phyloP scores from a whole-genome alignment of 2,113 vertebrate genomes.

The Amblyopsis rosae region DNA sequence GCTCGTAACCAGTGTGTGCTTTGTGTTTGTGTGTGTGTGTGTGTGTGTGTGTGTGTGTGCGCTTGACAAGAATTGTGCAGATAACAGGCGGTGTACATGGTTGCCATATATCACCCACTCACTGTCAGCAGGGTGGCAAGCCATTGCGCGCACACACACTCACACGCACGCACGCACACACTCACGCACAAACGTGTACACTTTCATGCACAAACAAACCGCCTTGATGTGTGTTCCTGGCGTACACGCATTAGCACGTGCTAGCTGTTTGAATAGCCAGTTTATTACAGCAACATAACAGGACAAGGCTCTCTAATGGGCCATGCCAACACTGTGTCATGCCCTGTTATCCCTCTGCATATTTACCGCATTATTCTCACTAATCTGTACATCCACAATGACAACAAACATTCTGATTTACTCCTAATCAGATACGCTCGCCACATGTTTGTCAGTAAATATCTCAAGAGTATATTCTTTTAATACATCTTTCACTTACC shows the following conservation, averaged over 20 bases:
- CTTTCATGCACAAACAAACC: slow-evolving; percentile 11
- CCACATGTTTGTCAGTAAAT: slow-evolving; percentile 18
- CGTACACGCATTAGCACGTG: slow-evolving; percentile 36
- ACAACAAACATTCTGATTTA: slow-evolving; percentile 34
- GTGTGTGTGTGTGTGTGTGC: slow-evolving; percentile 40
- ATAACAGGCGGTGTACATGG: slow-evolving; percentile 66
- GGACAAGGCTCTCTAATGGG: slow-evolving; percentile 55
- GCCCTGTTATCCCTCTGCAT: slow-evolving; percentile 19
- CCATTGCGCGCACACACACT: slow-evolving; percentile 34
- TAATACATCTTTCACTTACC: neutral
- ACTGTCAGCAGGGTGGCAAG: slow-evolving; percentile 65
- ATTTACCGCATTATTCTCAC: slow-evolving; percentile 1
- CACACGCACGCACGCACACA: slow-evolving; percentile 7
- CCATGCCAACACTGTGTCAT: slow-evolving; percentile 52
- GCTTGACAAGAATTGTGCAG: slow-evolving; percentile 35
- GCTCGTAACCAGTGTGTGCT: slow-evolving; percentile 25
- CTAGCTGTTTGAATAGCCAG: slow-evolving; percentile 37
- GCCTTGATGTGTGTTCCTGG: slow-evolving; percentile 29
- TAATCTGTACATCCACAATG: slow-evolving; percentile 23
- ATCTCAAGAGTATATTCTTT: neutral
- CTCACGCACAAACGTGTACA: neutral
- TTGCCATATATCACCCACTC: slow-evolving; percentile 68
- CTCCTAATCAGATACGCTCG: slow-evolving; percentile 35
- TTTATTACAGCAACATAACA: slow-evolving; percentile 45
- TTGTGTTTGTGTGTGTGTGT: neutral